phyloP scores from a whole-genome alignment of 2,113 vertebrate species.

The Ellobius talpinus region DNA sequence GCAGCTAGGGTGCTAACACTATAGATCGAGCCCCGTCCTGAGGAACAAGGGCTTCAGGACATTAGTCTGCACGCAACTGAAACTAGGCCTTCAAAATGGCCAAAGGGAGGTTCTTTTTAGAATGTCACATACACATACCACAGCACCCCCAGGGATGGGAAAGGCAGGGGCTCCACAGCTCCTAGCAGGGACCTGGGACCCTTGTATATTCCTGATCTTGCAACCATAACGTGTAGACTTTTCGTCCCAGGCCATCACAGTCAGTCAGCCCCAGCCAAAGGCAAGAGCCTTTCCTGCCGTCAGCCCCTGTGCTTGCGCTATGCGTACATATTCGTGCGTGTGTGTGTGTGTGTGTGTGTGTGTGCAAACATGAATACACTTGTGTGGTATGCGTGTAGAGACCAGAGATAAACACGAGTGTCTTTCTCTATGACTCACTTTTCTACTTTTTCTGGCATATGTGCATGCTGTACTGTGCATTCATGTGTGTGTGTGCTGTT shows the following conservation, averaged over 20 bases:
- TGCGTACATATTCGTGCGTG: background rate
- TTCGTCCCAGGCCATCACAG: background rate
- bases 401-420: background rate
- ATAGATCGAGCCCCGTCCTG: background rate
- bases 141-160: too few species aligned
- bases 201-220: background rate
- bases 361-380: background rate
- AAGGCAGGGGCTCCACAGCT: fast-evolving
- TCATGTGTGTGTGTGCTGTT: background rate
- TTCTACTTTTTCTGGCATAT: background rate
- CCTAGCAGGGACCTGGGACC: fast-evolving
- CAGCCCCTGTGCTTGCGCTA: background rate
- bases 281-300: background rate
- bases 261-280: background rate
- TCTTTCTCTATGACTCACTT: background rate
- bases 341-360: background rate
- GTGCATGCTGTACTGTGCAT: background rate
- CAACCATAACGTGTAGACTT: background rate
- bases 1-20: fast-evolving
- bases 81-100: background rate
- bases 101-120: too few species aligned
- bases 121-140: background rate
- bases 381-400: background rate
- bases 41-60: background rate
- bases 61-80: background rate